These are phyloP conservation scores for Microctonus aethiopoides DNA, from an alignment of 2,888 invertebrate species.

Conservation along the genomic window DNA sequence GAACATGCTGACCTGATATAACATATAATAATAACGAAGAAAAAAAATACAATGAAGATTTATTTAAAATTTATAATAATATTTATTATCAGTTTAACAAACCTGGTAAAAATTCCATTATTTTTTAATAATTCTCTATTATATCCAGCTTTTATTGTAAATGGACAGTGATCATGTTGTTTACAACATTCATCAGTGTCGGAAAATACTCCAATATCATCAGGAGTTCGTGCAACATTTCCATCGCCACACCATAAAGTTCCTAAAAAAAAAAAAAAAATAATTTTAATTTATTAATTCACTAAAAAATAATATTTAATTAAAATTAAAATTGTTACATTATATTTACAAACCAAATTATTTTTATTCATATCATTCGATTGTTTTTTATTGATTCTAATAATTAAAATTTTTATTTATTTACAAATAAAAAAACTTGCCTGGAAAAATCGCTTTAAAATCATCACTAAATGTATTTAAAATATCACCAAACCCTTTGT, in stretches of 20 bases:
- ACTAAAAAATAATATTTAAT: slow-evolving; percentile 4
- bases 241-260: slow-evolving; percentile 83
- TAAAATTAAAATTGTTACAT: too few relatives aligned
- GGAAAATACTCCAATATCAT: slow-evolving; percentile 74
- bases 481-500: slow-evolving; percentile 64
- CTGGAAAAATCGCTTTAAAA: slow-evolving; percentile 72
- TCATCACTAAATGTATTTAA: slow-evolving; percentile 69
- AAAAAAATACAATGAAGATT: too few relatives aligned
- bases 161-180: slow-evolving; percentile 77
- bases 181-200: slow-evolving; percentile 78
- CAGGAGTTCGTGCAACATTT: slow-evolving; percentile 70
- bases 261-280: slow-evolving; percentile 65
- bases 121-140: slow-evolving; percentile 74
- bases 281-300: slow-evolving; percentile 24
- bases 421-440: slow-evolving; percentile 58
- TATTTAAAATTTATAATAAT: too few relatives aligned
- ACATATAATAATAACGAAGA: background rate
- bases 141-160: slow-evolving; percentile 71
- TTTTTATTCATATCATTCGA: background rate
- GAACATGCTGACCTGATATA: slow-evolving; percentile 17
- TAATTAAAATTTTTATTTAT: too few relatives aligned
- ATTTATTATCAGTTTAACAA: background rate
- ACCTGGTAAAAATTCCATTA: slow-evolving; percentile 76
- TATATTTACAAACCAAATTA: too few relatives aligned
- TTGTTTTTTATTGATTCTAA: background rate